A percentile compares a stretch with the other conserved stretches of the same genome.
These are phyloP conservation scores for Plebejus argus DNA, from an alignment of 2,888 invertebrate species.

Conservation along the genomic window DNA sequence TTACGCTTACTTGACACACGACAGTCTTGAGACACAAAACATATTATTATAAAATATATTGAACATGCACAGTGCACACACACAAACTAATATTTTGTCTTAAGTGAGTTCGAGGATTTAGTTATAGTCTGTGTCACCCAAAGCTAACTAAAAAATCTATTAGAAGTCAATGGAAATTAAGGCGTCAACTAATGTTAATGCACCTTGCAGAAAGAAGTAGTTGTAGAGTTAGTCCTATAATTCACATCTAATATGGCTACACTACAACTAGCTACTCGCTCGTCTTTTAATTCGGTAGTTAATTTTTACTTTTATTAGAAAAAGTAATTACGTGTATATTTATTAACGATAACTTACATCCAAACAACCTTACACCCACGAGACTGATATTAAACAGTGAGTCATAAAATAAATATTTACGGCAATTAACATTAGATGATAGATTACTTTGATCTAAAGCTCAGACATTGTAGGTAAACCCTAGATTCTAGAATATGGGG, in stretches of 20 bases:
- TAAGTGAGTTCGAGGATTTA: too few relatives aligned
- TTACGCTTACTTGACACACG: too few relatives aligned
- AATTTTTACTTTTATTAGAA: conserved; percentile 30
- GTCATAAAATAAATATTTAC: conserved; percentile 11
- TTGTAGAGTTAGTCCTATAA: neutral
- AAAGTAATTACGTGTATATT: conserved; percentile 19
- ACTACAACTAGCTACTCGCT: conserved; percentile 9
- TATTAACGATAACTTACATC: conserved; percentile 17
- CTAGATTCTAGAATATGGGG: neutral
- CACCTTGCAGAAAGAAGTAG: too few relatives aligned
- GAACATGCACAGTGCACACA: too few relatives aligned
- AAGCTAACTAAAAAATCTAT: too few relatives aligned
- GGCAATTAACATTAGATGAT: neutral
- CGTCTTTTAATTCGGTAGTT: conserved; percentile 31
- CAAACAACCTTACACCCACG: conserved; percentile 15
- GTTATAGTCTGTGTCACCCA: too few relatives aligned
- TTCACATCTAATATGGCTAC: neutral
- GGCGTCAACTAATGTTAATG: too few relatives aligned
- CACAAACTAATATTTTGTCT: too few relatives aligned
- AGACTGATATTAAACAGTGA: neutral
- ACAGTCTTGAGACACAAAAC: too few relatives aligned
- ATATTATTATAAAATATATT: too few relatives aligned
- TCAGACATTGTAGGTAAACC: neutral
- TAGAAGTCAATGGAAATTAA: too few relatives aligned
- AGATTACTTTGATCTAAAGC: neutral